Percentiles rank a stretch among this genome's conserved stretches.
Conservation (phyloP, 1,140 invertebrate species). For the Gonioctena quinquepunctata region DNA sequence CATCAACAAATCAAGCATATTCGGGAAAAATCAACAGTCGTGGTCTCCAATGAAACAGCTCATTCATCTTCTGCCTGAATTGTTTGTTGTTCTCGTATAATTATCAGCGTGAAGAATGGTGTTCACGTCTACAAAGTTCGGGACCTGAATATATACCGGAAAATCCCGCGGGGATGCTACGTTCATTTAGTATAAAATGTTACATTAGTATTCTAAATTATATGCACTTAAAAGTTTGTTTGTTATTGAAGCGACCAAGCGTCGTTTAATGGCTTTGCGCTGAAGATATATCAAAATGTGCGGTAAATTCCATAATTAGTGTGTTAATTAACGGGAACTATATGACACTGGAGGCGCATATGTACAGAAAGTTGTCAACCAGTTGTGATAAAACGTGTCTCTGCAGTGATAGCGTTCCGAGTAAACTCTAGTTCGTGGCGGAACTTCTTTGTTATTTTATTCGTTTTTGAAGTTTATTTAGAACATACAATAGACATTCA, state of each 20-base stretch:
- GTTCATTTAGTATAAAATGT: constrained; percentile 16
- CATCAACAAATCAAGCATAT: too few species aligned
- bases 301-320: background rate
- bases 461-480: too few species aligned
- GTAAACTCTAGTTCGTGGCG: too few species aligned
- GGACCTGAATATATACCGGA: background rate
- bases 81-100: constrained; percentile 1
- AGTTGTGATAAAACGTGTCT: background rate
- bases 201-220: constrained; percentile 20
- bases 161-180: background rate
- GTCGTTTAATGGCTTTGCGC: constrained; percentile 1
- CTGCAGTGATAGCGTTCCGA: too few species aligned
- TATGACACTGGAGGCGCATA: background rate
- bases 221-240: constrained; percentile 23
- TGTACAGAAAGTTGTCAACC: background rate
- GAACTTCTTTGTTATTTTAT: too few species aligned
- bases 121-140: constrained; percentile 11
- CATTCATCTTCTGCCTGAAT: too few species aligned
- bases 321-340: background rate
- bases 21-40: too few species aligned
- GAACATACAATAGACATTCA: too few species aligned
- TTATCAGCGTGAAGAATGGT: constrained; percentile 7
- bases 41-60: too few species aligned
- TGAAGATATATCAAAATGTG: background rate
- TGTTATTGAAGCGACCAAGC: constrained; percentile 9